Conservation (phyloP, 1,140 invertebrate genomes). For the Bemisia tabaci region DNA sequence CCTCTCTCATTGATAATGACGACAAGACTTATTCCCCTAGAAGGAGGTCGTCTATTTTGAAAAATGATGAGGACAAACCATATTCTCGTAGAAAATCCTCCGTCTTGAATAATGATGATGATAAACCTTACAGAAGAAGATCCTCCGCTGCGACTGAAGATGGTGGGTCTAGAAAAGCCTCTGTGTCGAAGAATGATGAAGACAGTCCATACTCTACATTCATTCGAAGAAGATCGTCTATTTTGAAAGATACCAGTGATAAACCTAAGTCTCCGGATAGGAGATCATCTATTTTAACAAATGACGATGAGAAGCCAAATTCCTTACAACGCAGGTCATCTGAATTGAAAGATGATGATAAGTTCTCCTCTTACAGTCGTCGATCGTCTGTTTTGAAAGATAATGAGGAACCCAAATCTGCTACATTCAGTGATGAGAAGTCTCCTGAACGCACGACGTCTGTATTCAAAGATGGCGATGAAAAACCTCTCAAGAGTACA, state of each 20-base stretch:
- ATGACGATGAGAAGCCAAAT: background rate
- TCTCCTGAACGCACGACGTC: too few species aligned
- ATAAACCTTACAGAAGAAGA: slow-evolving; percentile 2
- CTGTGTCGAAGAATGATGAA: background rate
- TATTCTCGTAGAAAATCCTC: background rate
- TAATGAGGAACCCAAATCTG: background rate
- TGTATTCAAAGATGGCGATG: background rate
- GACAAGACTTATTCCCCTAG: background rate
- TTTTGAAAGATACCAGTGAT: background rate
- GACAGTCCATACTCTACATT: background rate
- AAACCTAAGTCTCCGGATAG: background rate
- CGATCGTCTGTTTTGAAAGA: background rate
- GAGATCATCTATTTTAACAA: background rate
- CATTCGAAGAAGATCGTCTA: background rate
- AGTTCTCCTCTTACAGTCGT: background rate
- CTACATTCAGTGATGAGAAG: background rate
- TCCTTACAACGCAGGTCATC: background rate
- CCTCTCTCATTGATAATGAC: background rate
- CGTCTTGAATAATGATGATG: slow-evolving; percentile 1
- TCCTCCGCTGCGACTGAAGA: background rate
- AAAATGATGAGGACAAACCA: background rate
- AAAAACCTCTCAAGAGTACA: too few species aligned
- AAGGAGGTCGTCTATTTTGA: background rate
- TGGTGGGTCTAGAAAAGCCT: too few species aligned
- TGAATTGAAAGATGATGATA: background rate